Evolutionary conservation across 2,888 invertebrate genomes (phyloP).

Genomic region (Sipha maydis): DNA sequence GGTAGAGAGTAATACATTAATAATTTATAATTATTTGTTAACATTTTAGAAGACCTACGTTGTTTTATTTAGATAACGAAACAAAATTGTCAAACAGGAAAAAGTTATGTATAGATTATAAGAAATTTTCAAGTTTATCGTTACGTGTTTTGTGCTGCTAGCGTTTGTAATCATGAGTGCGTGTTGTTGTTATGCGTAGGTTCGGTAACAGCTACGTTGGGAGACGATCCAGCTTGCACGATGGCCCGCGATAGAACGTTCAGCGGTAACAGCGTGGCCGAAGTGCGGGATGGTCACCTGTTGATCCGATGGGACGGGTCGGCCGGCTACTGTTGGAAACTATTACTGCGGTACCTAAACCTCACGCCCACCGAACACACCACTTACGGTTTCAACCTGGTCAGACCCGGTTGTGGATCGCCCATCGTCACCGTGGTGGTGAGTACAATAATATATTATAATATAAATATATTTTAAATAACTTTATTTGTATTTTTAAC

Average conservation of each 20-base stretch:
- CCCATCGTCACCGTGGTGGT: slow-evolving; percentile 31
- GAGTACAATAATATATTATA: background rate
- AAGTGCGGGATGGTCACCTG: slow-evolving; percentile 51
- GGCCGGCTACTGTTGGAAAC: slow-evolving; percentile 55
- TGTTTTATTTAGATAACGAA: too few species aligned
- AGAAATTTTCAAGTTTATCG: too few species aligned
- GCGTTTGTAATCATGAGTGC: too few species aligned
- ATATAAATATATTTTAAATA: too few species aligned
- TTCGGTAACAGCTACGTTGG: slow-evolving; percentile 43
- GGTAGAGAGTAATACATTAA: too few species aligned
- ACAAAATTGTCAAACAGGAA: too few species aligned
- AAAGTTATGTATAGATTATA: too few species aligned
- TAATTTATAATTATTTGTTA: too few species aligned
- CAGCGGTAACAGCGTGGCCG: slow-evolving; percentile 40
- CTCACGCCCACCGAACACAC: slow-evolving; percentile 38
- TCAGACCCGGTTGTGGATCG: slow-evolving; percentile 15
- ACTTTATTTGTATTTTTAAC: too few species aligned
- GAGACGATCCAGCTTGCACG: slow-evolving; percentile 9
- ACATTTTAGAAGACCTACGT: too few species aligned
- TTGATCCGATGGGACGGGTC: slow-evolving; percentile 46
- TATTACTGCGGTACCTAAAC: slow-evolving; percentile 33
- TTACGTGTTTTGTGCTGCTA: too few species aligned
- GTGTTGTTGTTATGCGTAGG: background rate
- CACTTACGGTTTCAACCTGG: slow-evolving; percentile 40
- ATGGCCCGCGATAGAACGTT: background rate